These are phyloP conservation scores for Aphelinus atriplicis DNA, from an alignment of 1,140 invertebrate species.

Conservation along the genomic window DNA sequence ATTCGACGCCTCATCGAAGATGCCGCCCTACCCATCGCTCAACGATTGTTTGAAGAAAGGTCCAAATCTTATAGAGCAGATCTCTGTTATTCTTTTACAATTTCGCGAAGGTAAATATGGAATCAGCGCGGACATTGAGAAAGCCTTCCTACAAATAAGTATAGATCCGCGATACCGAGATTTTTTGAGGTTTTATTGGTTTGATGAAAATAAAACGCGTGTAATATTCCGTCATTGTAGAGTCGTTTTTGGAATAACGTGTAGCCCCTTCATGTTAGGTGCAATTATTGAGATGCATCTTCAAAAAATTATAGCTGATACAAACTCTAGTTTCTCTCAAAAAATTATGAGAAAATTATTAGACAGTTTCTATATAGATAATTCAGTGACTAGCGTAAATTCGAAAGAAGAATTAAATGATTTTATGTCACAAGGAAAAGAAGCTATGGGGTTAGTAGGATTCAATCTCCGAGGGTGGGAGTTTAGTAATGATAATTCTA, in stretches of 20 bases:
- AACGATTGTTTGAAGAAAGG: slow-evolving; percentile 3
- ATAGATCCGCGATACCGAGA: background rate
- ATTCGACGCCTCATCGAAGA: slow-evolving; percentile 39
- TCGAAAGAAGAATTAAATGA: slow-evolving; percentile 9
- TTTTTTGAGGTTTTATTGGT: slow-evolving; percentile 40
- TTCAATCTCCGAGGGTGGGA: slow-evolving; percentile 32
- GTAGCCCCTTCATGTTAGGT: slow-evolving; percentile 45
- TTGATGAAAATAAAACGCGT: slow-evolving; percentile 34
- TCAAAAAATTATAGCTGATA: background rate
- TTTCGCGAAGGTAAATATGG: background rate
- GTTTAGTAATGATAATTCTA: background rate
- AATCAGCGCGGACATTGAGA: background rate
- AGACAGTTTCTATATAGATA: slow-evolving; percentile 38
- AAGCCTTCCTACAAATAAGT: slow-evolving; percentile 2
- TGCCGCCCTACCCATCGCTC: background rate
- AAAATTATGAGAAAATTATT: slow-evolving; percentile 6
- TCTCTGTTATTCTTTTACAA: background rate
- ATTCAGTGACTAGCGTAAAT: slow-evolving; percentile 20
- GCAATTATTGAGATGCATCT: slow-evolving; percentile 33
- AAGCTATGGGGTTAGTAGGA: slow-evolving; percentile 7
- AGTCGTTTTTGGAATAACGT: slow-evolving; percentile 44
- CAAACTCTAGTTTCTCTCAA: background rate
- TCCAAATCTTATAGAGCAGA: background rate
- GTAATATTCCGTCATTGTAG: slow-evolving; percentile 27
- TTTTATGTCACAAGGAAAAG: slow-evolving; percentile 3